Conservation (phyloP, 1,140 invertebrate genomes). For the Colletes latitarsis region DNA sequence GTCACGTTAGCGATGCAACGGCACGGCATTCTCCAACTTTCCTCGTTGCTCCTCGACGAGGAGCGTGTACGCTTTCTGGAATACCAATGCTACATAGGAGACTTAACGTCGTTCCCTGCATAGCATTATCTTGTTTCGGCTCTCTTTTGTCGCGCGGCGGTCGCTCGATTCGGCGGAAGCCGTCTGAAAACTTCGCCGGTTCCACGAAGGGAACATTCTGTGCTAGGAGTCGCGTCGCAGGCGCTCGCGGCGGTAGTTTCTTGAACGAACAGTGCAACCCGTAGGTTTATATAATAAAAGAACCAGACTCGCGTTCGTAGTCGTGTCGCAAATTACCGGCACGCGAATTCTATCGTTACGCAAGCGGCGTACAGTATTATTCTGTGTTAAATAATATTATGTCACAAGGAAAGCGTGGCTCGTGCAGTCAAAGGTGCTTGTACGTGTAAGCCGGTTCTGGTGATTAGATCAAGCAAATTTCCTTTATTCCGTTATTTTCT, state of each 20-base stretch:
- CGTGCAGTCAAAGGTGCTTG: constrained; percentile 69
- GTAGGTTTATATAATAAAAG: constrained; percentile 74
- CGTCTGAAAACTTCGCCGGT: constrained; percentile 5
- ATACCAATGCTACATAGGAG: constrained; percentile 69
- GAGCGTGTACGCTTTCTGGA: constrained; percentile 60
- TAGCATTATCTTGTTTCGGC: constrained; percentile 16
- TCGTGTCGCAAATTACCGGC: constrained; percentile 73
- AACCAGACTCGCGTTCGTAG: constrained; percentile 64
- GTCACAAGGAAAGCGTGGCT: constrained; percentile 76
- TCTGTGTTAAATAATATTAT: constrained; percentile 79
- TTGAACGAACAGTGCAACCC: constrained; percentile 6
- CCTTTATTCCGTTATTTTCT: neutral
- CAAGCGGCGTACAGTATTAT: constrained; percentile 71
- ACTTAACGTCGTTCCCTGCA: constrained; percentile 6
- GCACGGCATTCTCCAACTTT: constrained; percentile 71
- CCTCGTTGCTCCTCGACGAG: constrained; percentile 67
- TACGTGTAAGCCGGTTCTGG: constrained; percentile 17
- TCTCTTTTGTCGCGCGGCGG: neutral
- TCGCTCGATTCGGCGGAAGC: neutral
- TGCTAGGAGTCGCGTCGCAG: neutral
- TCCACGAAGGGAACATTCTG: constrained; percentile 23
- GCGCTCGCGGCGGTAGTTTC: neutral
- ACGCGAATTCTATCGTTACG: constrained; percentile 68
- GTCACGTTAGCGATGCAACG: constrained; percentile 70
- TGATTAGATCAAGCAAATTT: constrained; percentile 17